phyloP scores from a whole-genome alignment of 2,113 vertebrate genomes.

The Apistogramma diplotaenia region DNA sequence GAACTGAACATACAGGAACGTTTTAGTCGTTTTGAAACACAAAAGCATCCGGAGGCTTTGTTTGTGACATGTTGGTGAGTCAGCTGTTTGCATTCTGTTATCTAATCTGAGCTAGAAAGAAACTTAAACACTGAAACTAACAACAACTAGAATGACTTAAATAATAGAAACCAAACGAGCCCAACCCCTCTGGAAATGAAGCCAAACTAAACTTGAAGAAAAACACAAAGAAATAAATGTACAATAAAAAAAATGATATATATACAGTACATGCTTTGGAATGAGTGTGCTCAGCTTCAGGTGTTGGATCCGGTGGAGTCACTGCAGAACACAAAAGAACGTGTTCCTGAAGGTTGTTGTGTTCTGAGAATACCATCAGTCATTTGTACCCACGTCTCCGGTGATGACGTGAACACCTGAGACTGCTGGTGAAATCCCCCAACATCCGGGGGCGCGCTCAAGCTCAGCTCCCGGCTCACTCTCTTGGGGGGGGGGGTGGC shows the following conservation, averaged over 20 bases:
- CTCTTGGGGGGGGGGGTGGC: background rate
- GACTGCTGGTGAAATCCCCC: background rate
- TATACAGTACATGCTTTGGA: background rate
- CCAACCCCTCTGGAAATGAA: background rate
- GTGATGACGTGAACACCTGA: slow-evolving; percentile 12
- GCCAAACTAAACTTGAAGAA: background rate
- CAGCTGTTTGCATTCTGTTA: too few relatives aligned
- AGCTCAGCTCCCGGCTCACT: background rate
- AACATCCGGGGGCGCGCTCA: background rate
- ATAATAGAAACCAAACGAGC: background rate
- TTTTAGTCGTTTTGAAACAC: background rate
- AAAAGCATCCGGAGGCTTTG: too few relatives aligned
- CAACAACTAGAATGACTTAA: too few relatives aligned
- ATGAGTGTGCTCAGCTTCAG: background rate
- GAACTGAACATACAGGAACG: background rate
- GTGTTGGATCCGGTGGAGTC: background rate
- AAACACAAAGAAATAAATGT: background rate
- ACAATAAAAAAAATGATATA: background rate
- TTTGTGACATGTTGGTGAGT: too few relatives aligned
- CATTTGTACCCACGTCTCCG: slow-evolving; percentile 2
- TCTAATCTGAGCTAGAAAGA: too few relatives aligned
- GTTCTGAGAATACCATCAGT: background rate
- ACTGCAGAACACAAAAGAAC: background rate
- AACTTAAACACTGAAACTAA: too few relatives aligned
- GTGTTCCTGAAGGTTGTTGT: slow-evolving; percentile 8